Evolutionary conservation across 2,888 invertebrate species (phyloP), one percentile per base, ranked within the genome.

Genomic region (Drosophila stalkeri): DNA sequence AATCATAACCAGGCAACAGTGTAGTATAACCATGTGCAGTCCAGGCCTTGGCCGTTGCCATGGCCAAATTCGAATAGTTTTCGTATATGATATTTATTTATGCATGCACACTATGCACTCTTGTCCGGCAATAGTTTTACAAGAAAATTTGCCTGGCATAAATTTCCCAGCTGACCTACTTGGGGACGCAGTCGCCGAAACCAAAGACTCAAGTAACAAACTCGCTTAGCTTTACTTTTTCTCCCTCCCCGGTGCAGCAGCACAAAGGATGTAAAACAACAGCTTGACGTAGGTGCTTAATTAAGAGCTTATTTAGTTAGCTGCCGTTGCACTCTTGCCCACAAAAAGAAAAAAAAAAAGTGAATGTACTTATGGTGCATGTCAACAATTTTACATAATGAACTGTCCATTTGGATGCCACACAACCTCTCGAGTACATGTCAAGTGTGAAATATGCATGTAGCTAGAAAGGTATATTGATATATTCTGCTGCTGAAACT

Each of bases 291-390:
- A 73, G 82, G 77, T 87, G 79, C 87, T 85, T 85, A 85, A 85
- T 85, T 85, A 85, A 85, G 85, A 82, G 87, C 87, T 87, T 75
- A 85, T 85, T 81, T 79, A 59, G 76, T 71, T 57, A 55, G 75
- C 72, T 75, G 62, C 78, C 75, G 71, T 65, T 67, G 59, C 27
- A 57, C 41, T 23, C 49, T 31, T 62, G 57, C 16, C 64, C 64
- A 61, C 61, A 37, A 59, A 77, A 59, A 57, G 73, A 71, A 80
- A 85, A 59, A 75, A 62, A 62, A 76, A 71, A 80, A 85, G 85
- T 85, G 85, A 85, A 85, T 77, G 84, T 72, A 72, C 66, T 72
- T 72, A 67, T 76, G 83, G 68, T 59, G 65, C 63, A 54, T 63
- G 77, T 66, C 71, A 75, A 64, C 81, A 64, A 75, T 71, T 57